Evolutionary conservation across 2,797 vertebrate species (phyloP), one percentile per base, ranked within the genome.

Genomic region (Myotis findleyi): DNA sequence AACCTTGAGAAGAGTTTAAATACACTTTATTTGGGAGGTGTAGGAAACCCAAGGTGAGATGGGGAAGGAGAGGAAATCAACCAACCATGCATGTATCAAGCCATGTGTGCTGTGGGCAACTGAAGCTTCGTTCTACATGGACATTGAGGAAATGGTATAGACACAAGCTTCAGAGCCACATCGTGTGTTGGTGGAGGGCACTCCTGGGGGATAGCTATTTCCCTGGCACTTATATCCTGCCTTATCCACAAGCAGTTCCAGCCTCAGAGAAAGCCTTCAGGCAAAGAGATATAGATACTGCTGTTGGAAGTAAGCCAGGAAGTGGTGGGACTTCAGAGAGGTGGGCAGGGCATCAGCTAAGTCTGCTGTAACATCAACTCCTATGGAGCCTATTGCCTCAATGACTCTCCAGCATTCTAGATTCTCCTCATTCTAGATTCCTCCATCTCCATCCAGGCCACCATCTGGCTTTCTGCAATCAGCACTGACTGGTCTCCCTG

Each of bases 111-210:
- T 44, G 76, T 59, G 55, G 72, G 20, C 53, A 77, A 59, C 3
- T 20, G 53, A 73, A 81, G 53, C 73, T 92, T 69, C 76, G 86
- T 41, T 77, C 76, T 44, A 64, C 3, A 2, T 10, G 27, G 47
- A 68, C 88, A 84, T n/a, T 68, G 53, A 87, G 49, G 18, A 93
- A 88, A 87, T n/a, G 11, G 41, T 91, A 0, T 23, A 66, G 89
- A 96, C 93, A 91, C 76, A 76, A 87, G 38, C 11, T 23, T 87
- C 81, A 44, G 53, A 72, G 64, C 93, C 53, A 69, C 33, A 23
- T 25, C 4, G 64, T 69, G 64, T 75, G 10, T 13, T 85, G 76
- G 68, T 53, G 57, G 36, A 79, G 49, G 80, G 7, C 21, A 62
- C 55, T 69, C 41, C 18, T 77, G 23, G 3, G 23, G 51, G 38